These are phyloP conservation scores for Diplolepis rosae DNA, from an alignment of 2,888 invertebrate species.

Conservation along the genomic window DNA sequence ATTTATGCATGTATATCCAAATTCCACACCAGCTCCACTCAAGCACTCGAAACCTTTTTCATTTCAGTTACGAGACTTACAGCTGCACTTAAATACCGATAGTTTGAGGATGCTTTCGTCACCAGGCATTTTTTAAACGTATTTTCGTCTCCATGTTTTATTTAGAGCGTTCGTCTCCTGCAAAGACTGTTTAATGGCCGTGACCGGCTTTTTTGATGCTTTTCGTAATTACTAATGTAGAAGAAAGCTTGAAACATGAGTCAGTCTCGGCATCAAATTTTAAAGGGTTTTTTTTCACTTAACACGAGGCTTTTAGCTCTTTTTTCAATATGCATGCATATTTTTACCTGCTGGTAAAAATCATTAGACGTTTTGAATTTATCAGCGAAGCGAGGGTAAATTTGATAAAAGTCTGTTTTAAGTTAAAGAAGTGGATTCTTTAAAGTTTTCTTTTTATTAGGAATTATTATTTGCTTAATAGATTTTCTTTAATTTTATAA, in stretches of 20 bases:
- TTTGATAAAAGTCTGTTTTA: too few relatives aligned
- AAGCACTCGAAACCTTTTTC: constrained; percentile 36
- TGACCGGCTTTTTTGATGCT: constrained; percentile 9
- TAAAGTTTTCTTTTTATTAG: too few relatives aligned
- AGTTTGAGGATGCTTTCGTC: constrained; percentile 56
- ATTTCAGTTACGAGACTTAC: constrained; percentile 39
- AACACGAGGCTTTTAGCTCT: too few relatives aligned
- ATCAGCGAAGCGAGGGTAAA: too few relatives aligned
- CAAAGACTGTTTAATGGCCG: constrained; percentile 23
- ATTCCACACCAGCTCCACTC: constrained; percentile 56
- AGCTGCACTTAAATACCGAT: constrained; percentile 53
- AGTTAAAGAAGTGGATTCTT: too few relatives aligned
- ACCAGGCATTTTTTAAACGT: constrained; percentile 46
- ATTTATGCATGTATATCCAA: constrained; percentile 59
- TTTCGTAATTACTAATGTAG: background rate
- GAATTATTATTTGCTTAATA: too few relatives aligned
- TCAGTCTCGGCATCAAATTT: background rate
- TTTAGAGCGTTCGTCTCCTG: constrained; percentile 34
- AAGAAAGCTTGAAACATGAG: background rate
- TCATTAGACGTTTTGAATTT: too few relatives aligned
- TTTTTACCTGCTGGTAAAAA: too few relatives aligned
- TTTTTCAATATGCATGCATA: too few relatives aligned
- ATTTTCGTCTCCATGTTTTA: constrained; percentile 46
- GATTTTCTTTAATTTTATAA: too few relatives aligned
- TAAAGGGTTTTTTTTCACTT: background rate